Evolutionary conservation across 2,797 vertebrate genomes (phyloP).

Genomic region (Coracias cyanogaster): DNA sequence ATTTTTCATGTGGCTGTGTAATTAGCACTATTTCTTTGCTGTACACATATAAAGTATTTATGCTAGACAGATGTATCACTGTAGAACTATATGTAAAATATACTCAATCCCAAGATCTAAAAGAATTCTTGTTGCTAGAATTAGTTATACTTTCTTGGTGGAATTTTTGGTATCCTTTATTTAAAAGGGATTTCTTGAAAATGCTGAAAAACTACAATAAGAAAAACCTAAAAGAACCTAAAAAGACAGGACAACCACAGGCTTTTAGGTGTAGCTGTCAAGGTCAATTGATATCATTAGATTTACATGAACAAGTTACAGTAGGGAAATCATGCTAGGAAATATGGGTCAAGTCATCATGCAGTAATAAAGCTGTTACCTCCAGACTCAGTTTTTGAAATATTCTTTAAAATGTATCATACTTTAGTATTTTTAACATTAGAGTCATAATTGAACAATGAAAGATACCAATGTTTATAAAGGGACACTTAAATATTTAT

Average conservation of each 20-base stretch:
- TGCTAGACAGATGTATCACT: neutral
- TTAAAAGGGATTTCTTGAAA: constrained; percentile 40
- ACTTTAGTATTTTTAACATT: neutral
- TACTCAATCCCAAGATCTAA: neutral
- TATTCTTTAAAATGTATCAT: constrained; percentile 35
- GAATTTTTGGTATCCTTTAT: neutral
- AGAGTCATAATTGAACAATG: neutral
- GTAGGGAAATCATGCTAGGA: constrained; percentile 82
- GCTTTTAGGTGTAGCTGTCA: constrained; percentile 81
- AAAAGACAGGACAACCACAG: constrained; percentile 63
- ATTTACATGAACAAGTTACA: constrained; percentile 81
- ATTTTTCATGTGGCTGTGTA: neutral
- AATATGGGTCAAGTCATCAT: constrained; percentile 81
- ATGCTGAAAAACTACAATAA: constrained; percentile 45
- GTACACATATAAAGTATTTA: neutral
- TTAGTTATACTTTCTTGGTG: neutral
- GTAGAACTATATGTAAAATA: neutral
- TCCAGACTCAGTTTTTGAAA: constrained; percentile 49
- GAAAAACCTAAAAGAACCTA: constrained; percentile 7
- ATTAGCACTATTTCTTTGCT: neutral
- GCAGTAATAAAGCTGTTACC: constrained; percentile 78
- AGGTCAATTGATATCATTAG: constrained; percentile 83
- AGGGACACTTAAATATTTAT: neutral
- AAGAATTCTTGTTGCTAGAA: neutral
- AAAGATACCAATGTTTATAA: neutral